Conservation (phyloP, 2,113 vertebrate genomes). For the Axis porcinus region DNA sequence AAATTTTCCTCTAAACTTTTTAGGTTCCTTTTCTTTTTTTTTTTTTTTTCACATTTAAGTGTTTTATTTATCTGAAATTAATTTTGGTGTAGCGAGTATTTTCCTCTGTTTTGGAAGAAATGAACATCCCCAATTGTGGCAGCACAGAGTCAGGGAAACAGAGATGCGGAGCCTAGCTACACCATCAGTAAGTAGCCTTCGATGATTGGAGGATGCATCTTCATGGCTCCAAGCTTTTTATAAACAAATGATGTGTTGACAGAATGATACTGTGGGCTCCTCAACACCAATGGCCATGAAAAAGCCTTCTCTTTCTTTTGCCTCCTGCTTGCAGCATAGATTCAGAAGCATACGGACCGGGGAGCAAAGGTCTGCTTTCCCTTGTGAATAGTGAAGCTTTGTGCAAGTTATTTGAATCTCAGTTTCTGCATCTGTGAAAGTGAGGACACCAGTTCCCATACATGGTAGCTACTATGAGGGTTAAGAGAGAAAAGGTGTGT, state of each 20-base stretch:
- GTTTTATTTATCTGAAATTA: background rate
- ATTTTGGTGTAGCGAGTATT: background rate
- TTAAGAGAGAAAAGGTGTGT: background rate
- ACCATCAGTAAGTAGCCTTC: background rate
- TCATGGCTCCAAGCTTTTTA: background rate
- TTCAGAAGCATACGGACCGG: background rate
- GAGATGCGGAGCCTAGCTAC: background rate
- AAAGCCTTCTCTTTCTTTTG: background rate
- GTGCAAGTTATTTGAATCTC: background rate
- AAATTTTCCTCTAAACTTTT: background rate
- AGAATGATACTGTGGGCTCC: background rate
- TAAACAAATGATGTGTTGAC: background rate
- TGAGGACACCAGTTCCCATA: background rate
- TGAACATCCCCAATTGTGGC: background rate
- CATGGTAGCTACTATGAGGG: background rate
- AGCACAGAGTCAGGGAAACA: background rate
- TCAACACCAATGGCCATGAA: background rate
- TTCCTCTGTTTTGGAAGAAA: background rate
- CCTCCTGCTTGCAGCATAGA: background rate
- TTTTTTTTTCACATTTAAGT: background rate
- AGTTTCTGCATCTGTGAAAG: background rate
- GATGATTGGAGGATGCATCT: accelerated
- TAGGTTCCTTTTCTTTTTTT: background rate
- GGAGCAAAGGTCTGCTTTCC: background rate
- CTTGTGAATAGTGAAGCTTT: background rate